phyloP scores from a whole-genome alignment of 2,113 vertebrate species.

The Nicator chloris region DNA sequence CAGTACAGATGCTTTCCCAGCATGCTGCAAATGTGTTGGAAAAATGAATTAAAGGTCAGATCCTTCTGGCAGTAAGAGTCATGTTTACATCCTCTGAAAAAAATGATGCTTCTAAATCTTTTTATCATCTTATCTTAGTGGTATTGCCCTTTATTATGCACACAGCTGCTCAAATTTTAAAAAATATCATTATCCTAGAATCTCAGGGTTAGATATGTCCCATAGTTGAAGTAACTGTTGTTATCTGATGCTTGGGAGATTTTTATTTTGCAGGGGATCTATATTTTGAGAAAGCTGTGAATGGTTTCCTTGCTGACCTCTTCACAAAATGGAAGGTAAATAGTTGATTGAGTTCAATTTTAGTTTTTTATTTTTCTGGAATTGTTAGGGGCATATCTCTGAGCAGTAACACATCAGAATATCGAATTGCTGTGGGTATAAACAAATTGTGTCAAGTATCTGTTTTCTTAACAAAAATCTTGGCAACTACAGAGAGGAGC shows the following conservation, averaged over 20 bases:
- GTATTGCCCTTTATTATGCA: not conserved
- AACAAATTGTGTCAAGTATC: not conserved
- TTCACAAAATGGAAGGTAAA: conserved; percentile 97
- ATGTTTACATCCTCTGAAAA: not conserved
- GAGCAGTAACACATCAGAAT: not conserved
- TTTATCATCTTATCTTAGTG: not conserved
- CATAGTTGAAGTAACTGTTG: not conserved
- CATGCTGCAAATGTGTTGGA: not conserved
- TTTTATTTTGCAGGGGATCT: conserved; percentile 84
- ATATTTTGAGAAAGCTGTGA: conserved; percentile 98
- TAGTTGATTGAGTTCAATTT: not conserved
- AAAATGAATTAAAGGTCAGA: conserved; percentile 6
- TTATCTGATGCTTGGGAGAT: not conserved
- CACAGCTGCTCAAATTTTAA: not conserved
- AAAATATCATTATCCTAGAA: not conserved
- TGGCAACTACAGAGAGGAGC: not conserved
- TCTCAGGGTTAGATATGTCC: not conserved
- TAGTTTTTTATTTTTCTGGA: not conserved
- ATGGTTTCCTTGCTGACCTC: conserved; percentile 95
- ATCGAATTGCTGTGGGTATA: not conserved
- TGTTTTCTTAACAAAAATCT: not conserved
- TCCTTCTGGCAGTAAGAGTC: not conserved
- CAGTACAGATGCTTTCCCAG: conserved; percentile 51
- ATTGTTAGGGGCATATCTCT: not conserved
- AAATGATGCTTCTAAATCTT: not conserved